phyloP scores from a whole-genome alignment of 2,888 invertebrate genomes.

The Unio delphinus region DNA sequence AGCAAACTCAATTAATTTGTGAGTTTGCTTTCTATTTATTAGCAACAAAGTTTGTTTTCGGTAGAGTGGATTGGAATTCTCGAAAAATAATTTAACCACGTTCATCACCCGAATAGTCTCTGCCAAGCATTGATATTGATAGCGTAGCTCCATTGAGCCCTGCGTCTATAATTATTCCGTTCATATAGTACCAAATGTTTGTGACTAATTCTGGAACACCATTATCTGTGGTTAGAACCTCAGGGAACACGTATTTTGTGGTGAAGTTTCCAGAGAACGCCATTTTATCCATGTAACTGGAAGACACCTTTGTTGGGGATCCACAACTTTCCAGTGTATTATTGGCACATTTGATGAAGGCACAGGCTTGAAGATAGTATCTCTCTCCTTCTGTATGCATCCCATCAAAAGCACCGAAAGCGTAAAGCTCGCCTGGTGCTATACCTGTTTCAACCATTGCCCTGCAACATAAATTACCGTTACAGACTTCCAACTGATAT shows the following conservation, averaged over 20 bases:
- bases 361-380: constrained; percentile 24
- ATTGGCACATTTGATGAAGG: constrained; percentile 24
- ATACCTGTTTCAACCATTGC: constrained; percentile 14
- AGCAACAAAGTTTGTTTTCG: too few relatives aligned
- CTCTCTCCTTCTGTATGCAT: constrained; percentile 12
- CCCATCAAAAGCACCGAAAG: constrained; percentile 29
- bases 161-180: constrained; percentile 24
- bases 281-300: constrained; percentile 26
- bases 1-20: too few relatives aligned
- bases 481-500: constrained; percentile 13
- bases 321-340: constrained; percentile 20
- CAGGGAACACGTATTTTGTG: constrained; percentile 17
- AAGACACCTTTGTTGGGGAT: constrained; percentile 11
- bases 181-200: constrained; percentile 20
- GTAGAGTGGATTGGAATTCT: too few relatives aligned
- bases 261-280: constrained; percentile 27
- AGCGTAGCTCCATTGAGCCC: constrained; percentile 21
- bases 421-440: constrained; percentile 11
- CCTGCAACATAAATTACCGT: constrained; percentile 19
- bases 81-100: too few relatives aligned
- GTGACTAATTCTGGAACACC: constrained; percentile 12
- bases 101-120: constrained; percentile 14
- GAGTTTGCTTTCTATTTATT: too few relatives aligned
- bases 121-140: constrained; percentile 20
- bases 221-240: constrained; percentile 19